Base-by-base conservation (phyloP, 2,113 vertebrate genomes). In the Etia nguti region DNA sequence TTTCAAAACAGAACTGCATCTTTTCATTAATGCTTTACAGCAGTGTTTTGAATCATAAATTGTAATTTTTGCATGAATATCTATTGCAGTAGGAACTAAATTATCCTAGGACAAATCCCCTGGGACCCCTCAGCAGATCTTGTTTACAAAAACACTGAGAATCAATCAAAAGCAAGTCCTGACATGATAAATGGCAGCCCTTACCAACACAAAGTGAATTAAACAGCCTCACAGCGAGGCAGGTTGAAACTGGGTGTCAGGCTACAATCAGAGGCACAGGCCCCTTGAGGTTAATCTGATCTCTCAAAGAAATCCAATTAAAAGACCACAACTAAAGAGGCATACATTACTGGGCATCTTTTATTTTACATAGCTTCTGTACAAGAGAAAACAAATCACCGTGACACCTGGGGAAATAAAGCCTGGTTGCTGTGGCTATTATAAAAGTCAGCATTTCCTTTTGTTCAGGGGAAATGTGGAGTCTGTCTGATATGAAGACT, bases 291-390 rank as follows among this genome's bases (percentile, higher is more conserved):
- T 92, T 93, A 88, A 86, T 92, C 92, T 92, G 87, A 94, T 94
- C 90, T 87, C 90, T 92, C 84, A 91, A 92, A 93, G 90, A 93
- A 94, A 95, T 95, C 92, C 93, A 95, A 94, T 95, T 95, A 95
- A 92, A 92, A 89, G 6, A 6, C 79, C 29, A 13, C 22, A 84
- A 36, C 83, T 88, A 88, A 92, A 92, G 92, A 94, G 82, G 84
- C 89, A 92, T 93, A 94, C 84, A 88, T 70, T 48, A 70, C 8
- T 3, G 55, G 70, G 77, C 59, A 75, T 92, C 81, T 79, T 87
- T 91, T 84, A 80, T 94, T 59, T 84, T 82, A 34, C 29, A 10
- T 55, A 83, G 86, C 89, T 68, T 85, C 80, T 85, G 56, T 87
- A 80, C 84, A 9, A 62, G 75, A 81, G 62, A 50, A 88, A 84